Percentiles rank a stretch among this genome's conserved stretches.
phyloP scores from a whole-genome alignment of 1,140 invertebrate species.

The Drosophila arawakana region DNA sequence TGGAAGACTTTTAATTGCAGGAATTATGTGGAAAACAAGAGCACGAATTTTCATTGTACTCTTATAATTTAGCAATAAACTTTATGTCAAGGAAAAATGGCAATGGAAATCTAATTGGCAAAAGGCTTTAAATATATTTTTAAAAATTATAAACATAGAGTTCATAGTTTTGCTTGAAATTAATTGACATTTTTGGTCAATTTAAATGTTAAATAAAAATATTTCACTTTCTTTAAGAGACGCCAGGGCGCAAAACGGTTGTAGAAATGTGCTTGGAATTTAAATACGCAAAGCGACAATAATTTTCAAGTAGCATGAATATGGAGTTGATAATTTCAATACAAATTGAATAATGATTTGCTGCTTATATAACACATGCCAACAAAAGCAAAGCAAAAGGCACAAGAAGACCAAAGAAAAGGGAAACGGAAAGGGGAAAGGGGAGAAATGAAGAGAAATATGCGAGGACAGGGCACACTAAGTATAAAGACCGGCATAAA shows the following conservation, averaged over 20 bases:
- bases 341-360: constrained; percentile 68
- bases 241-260: constrained; percentile 5
- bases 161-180: no score
- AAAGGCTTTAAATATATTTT: no score
- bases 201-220: constrained; percentile 5
- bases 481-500: constrained; percentile 72
- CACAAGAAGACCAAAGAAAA: background rate
- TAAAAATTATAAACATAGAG: no score
- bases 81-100: no score
- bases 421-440: background rate
- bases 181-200: no score
- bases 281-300: constrained; percentile 32
- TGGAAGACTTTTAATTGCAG: no score
- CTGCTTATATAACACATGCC: constrained; percentile 62
- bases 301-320: background rate
- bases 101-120: no score
- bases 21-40: no score
- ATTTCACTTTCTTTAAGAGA: constrained; percentile 59
- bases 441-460: background rate
- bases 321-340: constrained; percentile 50
- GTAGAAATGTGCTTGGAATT: constrained; percentile 50
- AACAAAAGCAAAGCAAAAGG: background rate
- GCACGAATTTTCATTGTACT: no score
- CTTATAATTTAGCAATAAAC: no score
- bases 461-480: constrained; percentile 39